Base-by-base conservation (phyloP, 2,888 invertebrate species). In the Apamea anceps region DNA sequence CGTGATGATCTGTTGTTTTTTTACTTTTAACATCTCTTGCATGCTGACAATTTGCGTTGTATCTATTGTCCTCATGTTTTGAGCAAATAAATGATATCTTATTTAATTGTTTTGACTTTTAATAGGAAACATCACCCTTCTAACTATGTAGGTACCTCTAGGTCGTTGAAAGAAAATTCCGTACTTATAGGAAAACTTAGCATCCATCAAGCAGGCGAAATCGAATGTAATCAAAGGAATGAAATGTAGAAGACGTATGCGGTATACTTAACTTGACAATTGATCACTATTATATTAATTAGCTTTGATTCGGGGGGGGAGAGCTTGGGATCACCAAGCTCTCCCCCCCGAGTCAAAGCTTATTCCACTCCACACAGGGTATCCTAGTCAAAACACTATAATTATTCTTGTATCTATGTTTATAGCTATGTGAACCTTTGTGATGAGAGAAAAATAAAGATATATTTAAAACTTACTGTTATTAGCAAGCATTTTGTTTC, bases 401-500 rank as follows among this genome's bases (percentile, higher is more conserved):
- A 1, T 32, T 32, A 54, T 54, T 54, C 54, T 54, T 54, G 25
- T 54, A 21, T 21, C 54, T 10, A 57, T 25, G 57, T n/a, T 57
- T 25, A 25, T 57, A 12, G 12, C 18, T 21, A n/a, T 57, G n/a
- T 57, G 12, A 57, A 54, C 54, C 12, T 57, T 12, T 57, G n/a
- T n/a, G 57, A n/a, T 25, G 12, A n/a, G 12, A 57, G 10, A 57
- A 57, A 25, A 7, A 21, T 54, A 54, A 2, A 51, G 6, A 48
- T 15, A 48, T 25, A 54, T 54, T 54, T 57, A 4, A 10, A n/a
- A 57, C 57, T 78, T 73, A 90, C 90, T 12, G 78, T 78, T 67
- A 85, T 72, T 0, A 91, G 79, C 28, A 89, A 79, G 65, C 87
- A 87, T 85, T 85, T 86, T 18, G 80, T 84, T 81, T 90, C 91